phyloP scores from a whole-genome alignment of 2,888 invertebrate genomes.

The Digitonthophagus gazella region DNA sequence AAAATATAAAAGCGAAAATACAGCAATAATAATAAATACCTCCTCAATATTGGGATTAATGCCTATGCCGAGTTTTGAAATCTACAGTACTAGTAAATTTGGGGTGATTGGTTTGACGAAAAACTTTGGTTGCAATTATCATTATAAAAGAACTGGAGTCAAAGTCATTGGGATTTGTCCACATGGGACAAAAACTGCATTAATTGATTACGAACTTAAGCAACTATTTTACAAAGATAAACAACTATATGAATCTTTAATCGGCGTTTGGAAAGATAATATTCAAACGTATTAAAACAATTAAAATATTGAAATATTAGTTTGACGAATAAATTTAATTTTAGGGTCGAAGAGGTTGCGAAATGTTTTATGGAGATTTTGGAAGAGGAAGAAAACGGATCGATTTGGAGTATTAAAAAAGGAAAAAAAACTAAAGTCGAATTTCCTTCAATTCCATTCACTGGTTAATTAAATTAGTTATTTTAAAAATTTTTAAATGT shows the following conservation, averaged over 20 bases:
- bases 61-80: not conserved
- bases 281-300: too few species aligned
- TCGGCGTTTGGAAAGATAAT: too few species aligned
- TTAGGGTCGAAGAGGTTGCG: not conserved
- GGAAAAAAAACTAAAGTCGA: not conserved
- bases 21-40: slow-evolving; percentile 54
- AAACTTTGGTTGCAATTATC: not conserved
- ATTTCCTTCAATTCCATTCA: too few species aligned
- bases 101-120: not conserved
- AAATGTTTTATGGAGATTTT: not conserved
- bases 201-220: not conserved
- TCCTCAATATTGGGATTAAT: slow-evolving; percentile 49
- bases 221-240: not conserved
- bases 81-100: not conserved
- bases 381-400: not conserved
- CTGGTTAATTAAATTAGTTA: too few species aligned
- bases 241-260: not conserved
- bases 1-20: slow-evolving; percentile 50
- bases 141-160: not conserved
- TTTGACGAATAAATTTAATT: too few species aligned
- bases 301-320: too few species aligned
- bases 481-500: too few species aligned
- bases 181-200: not conserved
- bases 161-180: not conserved
- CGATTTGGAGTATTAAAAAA: not conserved